Conservation (phyloP, 1,140 invertebrate genomes). For the Platyscapa corneri region DNA sequence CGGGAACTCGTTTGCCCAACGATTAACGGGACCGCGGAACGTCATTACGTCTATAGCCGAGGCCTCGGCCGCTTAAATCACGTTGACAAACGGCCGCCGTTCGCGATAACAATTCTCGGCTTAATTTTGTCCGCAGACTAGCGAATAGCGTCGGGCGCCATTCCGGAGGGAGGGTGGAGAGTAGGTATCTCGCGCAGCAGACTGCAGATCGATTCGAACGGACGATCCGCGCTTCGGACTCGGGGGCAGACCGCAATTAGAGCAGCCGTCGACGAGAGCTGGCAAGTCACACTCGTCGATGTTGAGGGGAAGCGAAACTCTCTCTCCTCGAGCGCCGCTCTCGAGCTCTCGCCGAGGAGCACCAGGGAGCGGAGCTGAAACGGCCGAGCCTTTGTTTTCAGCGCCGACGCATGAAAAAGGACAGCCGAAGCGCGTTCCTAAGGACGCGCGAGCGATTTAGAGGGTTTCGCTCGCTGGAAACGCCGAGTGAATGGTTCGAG, state of each 20-base stretch:
- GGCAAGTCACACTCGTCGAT: not conserved
- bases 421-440: conserved; percentile 9
- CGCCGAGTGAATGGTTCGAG: conserved; percentile 73
- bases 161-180: not conserved
- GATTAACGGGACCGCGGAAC: conserved; percentile 61
- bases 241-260: too few species aligned
- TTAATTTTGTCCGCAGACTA: conserved; percentile 16
- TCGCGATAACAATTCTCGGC: conserved; percentile 28
- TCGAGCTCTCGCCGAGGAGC: not conserved
- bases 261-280: too few species aligned
- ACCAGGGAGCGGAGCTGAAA: too few species aligned
- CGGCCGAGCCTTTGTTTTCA: conserved; percentile 18
- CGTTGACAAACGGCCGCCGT: not conserved
- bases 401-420: conserved; percentile 17
- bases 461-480: conserved; percentile 70
- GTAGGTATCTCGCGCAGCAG: too few species aligned
- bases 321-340: not conserved
- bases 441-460: conserved; percentile 48
- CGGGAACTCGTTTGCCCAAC: conserved; percentile 56
- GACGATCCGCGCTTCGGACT: too few species aligned
- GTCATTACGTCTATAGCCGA: conserved; percentile 53
- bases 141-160: not conserved
- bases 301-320: not conserved
- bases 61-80: conserved; percentile 28
- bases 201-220: too few species aligned